phyloP scores from a whole-genome alignment of 2,113 vertebrate genomes.

The Labeo catla region DNA sequence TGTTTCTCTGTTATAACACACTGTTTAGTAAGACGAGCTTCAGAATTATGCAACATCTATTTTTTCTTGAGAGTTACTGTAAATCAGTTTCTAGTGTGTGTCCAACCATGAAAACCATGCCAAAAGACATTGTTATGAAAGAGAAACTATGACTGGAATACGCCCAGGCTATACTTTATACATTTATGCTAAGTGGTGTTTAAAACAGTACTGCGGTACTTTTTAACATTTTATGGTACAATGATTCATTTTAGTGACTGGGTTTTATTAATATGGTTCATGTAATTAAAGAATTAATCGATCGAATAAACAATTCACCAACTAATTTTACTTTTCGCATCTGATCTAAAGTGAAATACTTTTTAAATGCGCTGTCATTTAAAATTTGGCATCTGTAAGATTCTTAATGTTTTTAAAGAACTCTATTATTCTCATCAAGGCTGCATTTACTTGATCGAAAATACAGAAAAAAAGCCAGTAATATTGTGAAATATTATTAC shows the following conservation, averaged over 20 bases:
- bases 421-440: too few species aligned
- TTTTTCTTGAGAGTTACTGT: conserved; percentile 11
- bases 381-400: too few species aligned
- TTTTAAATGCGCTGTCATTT: too few species aligned
- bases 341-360: not conserved
- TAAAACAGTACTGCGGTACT: not conserved
- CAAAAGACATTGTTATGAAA: not conserved
- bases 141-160: not conserved
- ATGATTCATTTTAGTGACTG: not conserved
- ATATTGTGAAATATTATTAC: too few species aligned
- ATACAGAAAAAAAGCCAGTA: too few species aligned
- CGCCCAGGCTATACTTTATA: not conserved
- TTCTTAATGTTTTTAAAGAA: too few species aligned
- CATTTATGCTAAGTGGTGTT: not conserved
- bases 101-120: conserved; percentile 1
- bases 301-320: not conserved
- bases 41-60: conserved; percentile 21
- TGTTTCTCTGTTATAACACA: conserved; percentile 1
- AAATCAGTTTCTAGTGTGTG: conserved; percentile 31
- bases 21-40: not conserved
- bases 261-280: not conserved
- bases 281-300: not conserved
- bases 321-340: not conserved
- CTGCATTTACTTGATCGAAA: too few species aligned
- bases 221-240: not conserved